Evolutionary conservation across 2,888 invertebrate species (phyloP).

Genomic region (Villa cingulata): DNA sequence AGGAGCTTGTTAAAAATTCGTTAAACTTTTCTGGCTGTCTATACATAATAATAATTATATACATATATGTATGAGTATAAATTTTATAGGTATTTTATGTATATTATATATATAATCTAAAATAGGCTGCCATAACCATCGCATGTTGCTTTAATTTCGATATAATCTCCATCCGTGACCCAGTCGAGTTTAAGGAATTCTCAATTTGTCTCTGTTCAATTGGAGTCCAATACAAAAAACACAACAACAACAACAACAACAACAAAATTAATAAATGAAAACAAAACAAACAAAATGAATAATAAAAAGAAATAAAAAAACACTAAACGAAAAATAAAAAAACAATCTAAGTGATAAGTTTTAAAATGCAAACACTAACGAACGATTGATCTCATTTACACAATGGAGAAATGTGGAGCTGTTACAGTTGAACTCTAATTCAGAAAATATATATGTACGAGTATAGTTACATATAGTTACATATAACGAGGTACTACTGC

Average conservation of each 20-base stretch:
- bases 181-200: conserved; percentile 2
- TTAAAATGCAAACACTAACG: not conserved
- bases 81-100: too few relatives aligned
- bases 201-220: conserved; percentile 9
- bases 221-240: not conserved
- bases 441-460: too few relatives aligned
- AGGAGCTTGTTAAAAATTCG: conserved; percentile 10
- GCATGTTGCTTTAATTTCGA: conserved; percentile 7
- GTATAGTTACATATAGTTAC: too few relatives aligned
- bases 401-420: not conserved
- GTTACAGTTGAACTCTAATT: not conserved
- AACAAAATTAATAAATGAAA: not conserved
- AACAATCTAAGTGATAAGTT: not conserved
- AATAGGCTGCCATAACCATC: not conserved
- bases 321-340: too few relatives aligned
- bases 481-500: too few relatives aligned
- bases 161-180: not conserved
- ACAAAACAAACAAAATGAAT: too few relatives aligned
- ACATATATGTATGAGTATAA: too few relatives aligned
- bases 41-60: not conserved
- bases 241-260: not conserved
- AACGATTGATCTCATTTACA: conserved; percentile 4
- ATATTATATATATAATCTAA: not conserved
- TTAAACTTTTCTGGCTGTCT: conserved; percentile 3
- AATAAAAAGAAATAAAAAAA: too few relatives aligned